Evolutionary conservation across 2,113 vertebrate genomes (phyloP), one percentile per base, ranked within the genome.

Genomic region (Lepidiolamprologus cunningtoni): DNA sequence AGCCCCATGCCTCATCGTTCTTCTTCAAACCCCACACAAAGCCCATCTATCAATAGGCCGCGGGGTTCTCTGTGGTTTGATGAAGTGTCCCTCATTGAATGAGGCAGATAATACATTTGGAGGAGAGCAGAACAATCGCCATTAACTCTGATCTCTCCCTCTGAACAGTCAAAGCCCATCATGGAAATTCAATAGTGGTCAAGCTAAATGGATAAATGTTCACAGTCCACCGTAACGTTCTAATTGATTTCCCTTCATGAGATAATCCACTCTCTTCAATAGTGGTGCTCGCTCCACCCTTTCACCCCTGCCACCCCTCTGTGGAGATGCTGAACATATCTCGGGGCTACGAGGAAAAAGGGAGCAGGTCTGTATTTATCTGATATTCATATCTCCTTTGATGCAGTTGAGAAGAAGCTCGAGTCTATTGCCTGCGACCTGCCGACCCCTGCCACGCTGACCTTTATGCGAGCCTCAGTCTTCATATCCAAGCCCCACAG

Each of bases 51-150:
- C 98, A 99, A 99, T 98, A 97, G 97, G 97, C 98, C 96, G 96
- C 96, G 94, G 98, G 98, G 97, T 97, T 97, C 97, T 97, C 97
- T 97, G 96, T 95, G 95, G 97, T 97, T 99, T 99, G 98, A 99
- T 99, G 98, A 98, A 99, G 98, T 99, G 98, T 98, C 98, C 97
- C 97, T 97, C 97, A 98, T 98, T 99, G 98, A 98, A 98, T 97
- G 97, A 98, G 97, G 97, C 97, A 98, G 98, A 99, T 99, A 99
- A 99, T 98, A 98, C 97, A 98, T 98, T 98, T 97, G 96, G 97
- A 98, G 97, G 97, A 97, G 97, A 96, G 97, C 96, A 97, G 98
- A 98, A 98, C 98, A 99, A 99, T 98, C 96, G 96, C 97, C 97
- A 98, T 99, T 98, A 99, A 98, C 97, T 98, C 97, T 96, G 97